Conservation (phyloP, 2,888 invertebrate genomes). For the Pseudoips prasinana region DNA sequence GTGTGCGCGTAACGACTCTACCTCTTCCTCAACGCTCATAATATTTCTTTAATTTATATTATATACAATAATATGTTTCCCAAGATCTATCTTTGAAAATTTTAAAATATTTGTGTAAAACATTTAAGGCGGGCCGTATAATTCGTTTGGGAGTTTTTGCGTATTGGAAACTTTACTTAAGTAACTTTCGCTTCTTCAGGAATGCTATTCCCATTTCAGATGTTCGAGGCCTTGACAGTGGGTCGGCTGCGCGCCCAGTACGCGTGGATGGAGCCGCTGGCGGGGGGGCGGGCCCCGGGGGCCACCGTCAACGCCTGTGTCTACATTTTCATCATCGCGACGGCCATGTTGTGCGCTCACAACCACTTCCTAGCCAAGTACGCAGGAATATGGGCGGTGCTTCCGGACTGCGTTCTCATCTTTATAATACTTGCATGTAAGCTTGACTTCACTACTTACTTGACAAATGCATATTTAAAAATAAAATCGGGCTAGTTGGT, state of each 20-base stretch:
- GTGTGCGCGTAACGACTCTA: too few species aligned
- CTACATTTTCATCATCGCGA: slow-evolving; percentile 84
- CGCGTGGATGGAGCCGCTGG: slow-evolving; percentile 87
- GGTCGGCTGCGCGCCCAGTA: slow-evolving; percentile 89
- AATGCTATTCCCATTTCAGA: slow-evolving; percentile 44
- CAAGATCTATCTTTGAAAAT: too few species aligned
- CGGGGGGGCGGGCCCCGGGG: slow-evolving; percentile 89
- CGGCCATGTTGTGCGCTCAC: slow-evolving; percentile 87
- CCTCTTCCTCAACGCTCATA: too few species aligned
- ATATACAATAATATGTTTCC: too few species aligned
- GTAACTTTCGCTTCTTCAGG: neutral
- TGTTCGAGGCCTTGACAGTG: slow-evolving; percentile 84
- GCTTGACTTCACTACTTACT: too few species aligned
- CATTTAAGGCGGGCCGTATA: too few species aligned
- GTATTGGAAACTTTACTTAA: neutral
- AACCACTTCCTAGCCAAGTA: slow-evolving; percentile 83
- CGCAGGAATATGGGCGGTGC: slow-evolving; percentile 85
- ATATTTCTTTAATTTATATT: too few species aligned
- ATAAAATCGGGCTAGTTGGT: too few species aligned
- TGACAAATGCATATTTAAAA: too few species aligned
- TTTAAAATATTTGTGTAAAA: too few species aligned
- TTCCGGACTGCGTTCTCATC: slow-evolving; percentile 83
- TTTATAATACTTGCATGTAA: slow-evolving; percentile 84
- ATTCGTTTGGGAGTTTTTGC: too few species aligned
- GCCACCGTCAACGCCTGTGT: slow-evolving; percentile 88